Evolutionary conservation across 2,113 vertebrate genomes (phyloP).

Genomic region (Scartelaos histophorus): DNA sequence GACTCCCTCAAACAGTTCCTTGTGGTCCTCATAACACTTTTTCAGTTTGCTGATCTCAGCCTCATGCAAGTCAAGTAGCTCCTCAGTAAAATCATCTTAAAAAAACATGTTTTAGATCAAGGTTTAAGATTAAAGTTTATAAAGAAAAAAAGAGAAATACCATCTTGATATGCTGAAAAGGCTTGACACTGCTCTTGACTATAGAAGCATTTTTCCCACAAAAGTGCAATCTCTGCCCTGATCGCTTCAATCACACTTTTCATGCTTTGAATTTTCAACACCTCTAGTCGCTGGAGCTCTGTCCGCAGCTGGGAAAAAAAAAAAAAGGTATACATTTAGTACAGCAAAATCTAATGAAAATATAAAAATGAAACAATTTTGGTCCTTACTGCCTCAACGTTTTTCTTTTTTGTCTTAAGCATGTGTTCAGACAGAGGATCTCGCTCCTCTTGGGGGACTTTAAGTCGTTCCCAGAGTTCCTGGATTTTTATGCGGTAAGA

Average conservation of each 20-base stretch:
- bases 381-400: conserved; percentile 82
- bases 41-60: conserved; percentile 78
- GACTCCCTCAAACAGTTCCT: conserved; percentile 86
- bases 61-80: conserved; percentile 83
- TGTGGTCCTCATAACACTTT: conserved; percentile 80
- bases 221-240: conserved; percentile 78
- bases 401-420: conserved; percentile 75
- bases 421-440: conserved; percentile 71
- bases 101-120: neutral
- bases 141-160: conserved; percentile 57
- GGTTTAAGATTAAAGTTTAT: neutral
- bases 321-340: neutral
- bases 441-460: conserved; percentile 81
- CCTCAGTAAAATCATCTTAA: conserved; percentile 83
- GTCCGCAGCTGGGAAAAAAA: conserved; percentile 76
- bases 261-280: conserved; percentile 87
- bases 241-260: conserved; percentile 78
- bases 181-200: conserved; percentile 81
- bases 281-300: conserved; percentile 82
- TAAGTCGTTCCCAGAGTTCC: conserved; percentile 87
- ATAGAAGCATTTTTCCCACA: conserved; percentile 91
- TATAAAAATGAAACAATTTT: neutral
- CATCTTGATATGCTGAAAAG: conserved; percentile 79
- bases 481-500: conserved; percentile 78
- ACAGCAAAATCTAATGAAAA: neutral